These are phyloP conservation scores for Blastobasis lacticolella DNA, from an alignment of 2,888 invertebrate species.

Conservation along the genomic window DNA sequence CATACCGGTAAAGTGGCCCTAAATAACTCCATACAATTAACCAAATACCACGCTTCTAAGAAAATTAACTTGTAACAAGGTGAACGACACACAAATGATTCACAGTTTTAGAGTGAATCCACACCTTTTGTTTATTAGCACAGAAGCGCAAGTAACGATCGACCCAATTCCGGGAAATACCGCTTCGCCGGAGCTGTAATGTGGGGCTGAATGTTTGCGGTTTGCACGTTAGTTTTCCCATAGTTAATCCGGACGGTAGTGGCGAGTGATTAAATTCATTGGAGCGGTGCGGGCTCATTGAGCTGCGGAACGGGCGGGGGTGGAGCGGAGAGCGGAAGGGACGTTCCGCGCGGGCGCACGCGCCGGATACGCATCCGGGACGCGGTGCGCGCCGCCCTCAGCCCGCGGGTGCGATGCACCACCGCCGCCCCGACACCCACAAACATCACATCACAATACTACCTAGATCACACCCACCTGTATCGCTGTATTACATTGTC, in stretches of 20 bases:
- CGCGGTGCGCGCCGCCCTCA: slow-evolving; percentile 53
- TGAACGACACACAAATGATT: too few species aligned
- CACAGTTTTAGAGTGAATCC: too few species aligned
- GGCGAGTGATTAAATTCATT: slow-evolving; percentile 31
- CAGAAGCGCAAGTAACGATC: background rate
- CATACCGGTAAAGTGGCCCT: too few species aligned
- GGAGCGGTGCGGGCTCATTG: slow-evolving; percentile 34
- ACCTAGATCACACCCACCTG: too few species aligned
- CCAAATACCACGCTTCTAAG: slow-evolving; percentile 10
- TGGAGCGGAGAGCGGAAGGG: slow-evolving; percentile 67
- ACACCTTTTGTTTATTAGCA: background rate
- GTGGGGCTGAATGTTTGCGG: background rate
- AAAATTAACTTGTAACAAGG: background rate
- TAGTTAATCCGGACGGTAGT: slow-evolving; percentile 24
- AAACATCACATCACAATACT: too few species aligned
- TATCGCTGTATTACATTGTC: too few species aligned
- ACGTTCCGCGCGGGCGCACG: slow-evolving; percentile 62
- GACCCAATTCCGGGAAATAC: background rate
- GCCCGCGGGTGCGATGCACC: too few species aligned
- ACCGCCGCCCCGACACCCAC: too few species aligned
- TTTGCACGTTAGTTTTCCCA: slow-evolving; percentile 22
- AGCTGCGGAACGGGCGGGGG: slow-evolving; percentile 51
- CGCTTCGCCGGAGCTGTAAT: background rate
- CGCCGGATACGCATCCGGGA: slow-evolving; percentile 69
- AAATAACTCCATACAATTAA: too few species aligned